Evolutionary conservation across 2,797 vertebrate species (phyloP).

Genomic region (Phataginus tetradactyla): DNA sequence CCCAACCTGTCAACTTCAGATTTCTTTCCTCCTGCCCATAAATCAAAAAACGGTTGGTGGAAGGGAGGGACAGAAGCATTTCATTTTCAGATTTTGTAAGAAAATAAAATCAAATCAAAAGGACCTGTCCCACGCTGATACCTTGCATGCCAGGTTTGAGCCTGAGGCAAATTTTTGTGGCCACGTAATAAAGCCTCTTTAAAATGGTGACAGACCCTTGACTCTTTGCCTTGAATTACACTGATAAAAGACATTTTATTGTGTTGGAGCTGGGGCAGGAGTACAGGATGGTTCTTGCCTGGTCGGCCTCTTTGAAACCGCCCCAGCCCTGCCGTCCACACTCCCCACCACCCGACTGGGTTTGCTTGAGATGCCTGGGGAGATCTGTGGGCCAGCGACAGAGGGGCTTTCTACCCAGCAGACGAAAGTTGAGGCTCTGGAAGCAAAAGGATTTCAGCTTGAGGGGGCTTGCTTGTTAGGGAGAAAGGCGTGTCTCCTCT

Average conservation of each 20-base stretch:
- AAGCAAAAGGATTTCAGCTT: conserved; percentile 72
- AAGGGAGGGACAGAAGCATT: conserved; percentile 81
- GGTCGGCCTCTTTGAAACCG: conserved; percentile 79
- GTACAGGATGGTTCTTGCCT: conserved; percentile 81
- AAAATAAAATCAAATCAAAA: conserved; percentile 85
- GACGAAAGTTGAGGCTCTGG: conserved; percentile 50
- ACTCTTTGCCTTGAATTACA: conserved; percentile 83
- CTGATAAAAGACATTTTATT: conserved; percentile 83
- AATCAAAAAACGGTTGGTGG: conserved; percentile 82
- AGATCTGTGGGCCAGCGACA: conserved; percentile 65
- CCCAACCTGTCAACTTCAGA: conserved; percentile 77
- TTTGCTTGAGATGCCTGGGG: not conserved
- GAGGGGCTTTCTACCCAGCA: conserved; percentile 67
- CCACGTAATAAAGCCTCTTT: conserved; percentile 84
- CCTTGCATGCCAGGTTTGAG: conserved; percentile 87
- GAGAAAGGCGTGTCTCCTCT: conserved; percentile 20
- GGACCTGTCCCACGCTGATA: conserved; percentile 81
- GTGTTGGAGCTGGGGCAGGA: conserved; percentile 74
- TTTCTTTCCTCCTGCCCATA: conserved; percentile 81
- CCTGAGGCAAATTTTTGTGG: conserved; percentile 84
- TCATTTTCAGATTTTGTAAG: conserved; percentile 84
- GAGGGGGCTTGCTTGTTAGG: conserved; percentile 71
- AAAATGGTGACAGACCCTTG: conserved; percentile 86
- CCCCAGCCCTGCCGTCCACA: conserved; percentile 71
- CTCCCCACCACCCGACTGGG: conserved; percentile 57